A percentile compares a stretch with the other conserved stretches of the same genome.
These are phyloP conservation scores for Bombyx mandarina DNA, from an alignment of 1,140 invertebrate species.

Conservation along the genomic window DNA sequence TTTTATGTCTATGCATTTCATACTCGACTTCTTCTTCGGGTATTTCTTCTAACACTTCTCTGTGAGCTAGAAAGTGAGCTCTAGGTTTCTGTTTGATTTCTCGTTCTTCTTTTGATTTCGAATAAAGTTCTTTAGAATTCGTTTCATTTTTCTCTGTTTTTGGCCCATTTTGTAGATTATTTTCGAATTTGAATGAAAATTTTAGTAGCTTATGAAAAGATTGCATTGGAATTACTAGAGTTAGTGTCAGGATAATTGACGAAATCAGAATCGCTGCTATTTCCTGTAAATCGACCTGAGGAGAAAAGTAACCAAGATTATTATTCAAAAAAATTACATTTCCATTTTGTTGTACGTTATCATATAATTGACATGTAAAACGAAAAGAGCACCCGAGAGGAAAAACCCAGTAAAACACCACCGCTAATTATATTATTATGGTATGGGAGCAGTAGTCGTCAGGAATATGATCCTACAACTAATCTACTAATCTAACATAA, in stretches of 20 bases:
- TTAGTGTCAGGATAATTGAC: constrained; percentile 74
- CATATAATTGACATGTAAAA: no score
- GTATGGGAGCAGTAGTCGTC: no score
- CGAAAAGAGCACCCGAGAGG: no score
- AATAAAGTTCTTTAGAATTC: no score
- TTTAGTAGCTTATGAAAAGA: constrained; percentile 30
- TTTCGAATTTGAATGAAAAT: constrained; percentile 9
- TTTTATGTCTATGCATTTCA: constrained; percentile 46
- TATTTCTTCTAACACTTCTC: constrained; percentile 59
- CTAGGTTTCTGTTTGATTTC: constrained; percentile 25
- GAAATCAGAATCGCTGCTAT: constrained; percentile 58
- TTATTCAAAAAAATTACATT: no score
- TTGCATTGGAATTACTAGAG: constrained; percentile 79
- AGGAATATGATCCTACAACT: no score
- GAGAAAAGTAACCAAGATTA: no score
- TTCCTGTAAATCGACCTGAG: constrained; percentile 61
- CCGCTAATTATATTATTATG: no score
- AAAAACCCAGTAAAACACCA: no score
- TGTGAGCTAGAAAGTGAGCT: constrained; percentile 40
- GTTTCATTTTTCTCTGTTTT: constrained; percentile 13
- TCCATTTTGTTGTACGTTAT: no score
- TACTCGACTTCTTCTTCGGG: constrained; percentile 57
- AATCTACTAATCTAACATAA: no score
- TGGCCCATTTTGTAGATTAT: constrained; percentile 14
- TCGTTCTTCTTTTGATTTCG: constrained; percentile 20